These are phyloP conservation scores for Strigops habroptila DNA, from an alignment of 2,113 vertebrate genomes.

Conservation along the genomic window DNA sequence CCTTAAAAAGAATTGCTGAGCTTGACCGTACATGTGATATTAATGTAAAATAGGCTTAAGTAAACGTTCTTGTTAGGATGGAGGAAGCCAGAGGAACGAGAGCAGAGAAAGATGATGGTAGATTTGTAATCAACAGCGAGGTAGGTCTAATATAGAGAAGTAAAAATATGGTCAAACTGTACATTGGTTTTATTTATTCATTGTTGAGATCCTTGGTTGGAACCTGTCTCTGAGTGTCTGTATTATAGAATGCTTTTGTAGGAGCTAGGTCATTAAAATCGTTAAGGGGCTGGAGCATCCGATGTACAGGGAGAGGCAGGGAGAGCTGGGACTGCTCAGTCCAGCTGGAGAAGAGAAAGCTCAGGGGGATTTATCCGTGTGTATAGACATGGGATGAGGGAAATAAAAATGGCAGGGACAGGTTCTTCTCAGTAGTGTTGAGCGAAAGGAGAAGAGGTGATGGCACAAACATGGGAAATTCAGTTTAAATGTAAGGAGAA, in stretches of 20 bases:
- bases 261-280: not conserved
- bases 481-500: not conserved
- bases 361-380: not conserved
- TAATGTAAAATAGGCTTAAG: not conserved
- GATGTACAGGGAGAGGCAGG: not conserved
- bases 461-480: not conserved
- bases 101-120: not conserved
- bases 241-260: not conserved
- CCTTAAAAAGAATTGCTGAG: not conserved
- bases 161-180: not conserved
- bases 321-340: not conserved
- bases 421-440: not conserved
- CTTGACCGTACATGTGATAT: not conserved
- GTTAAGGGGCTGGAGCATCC: not conserved
- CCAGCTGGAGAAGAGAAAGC: not conserved
- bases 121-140: not conserved
- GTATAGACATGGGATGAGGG: not conserved
- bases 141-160: not conserved
- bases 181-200: not conserved
- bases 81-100: not conserved
- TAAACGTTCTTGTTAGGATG: not conserved
- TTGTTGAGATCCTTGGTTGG: not conserved
- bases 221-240: not conserved
- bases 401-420: not conserved
- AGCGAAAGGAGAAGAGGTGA: not conserved